These are phyloP conservation scores for Bucorvus abyssinicus DNA, from an alignment of 2,797 vertebrate genomes.

Conservation along the genomic window DNA sequence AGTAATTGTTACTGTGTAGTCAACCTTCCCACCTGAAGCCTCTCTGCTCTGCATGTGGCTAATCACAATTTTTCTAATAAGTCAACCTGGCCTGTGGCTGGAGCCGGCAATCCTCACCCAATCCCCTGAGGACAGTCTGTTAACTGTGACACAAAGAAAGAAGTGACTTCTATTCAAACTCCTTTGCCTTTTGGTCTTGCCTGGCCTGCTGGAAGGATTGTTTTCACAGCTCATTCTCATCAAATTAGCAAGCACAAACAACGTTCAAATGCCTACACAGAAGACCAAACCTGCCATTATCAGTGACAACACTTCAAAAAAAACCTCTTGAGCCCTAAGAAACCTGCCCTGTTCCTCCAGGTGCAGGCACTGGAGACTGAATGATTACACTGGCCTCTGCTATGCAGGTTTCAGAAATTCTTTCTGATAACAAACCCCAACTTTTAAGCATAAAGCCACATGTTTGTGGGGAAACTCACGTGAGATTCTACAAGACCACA, in stretches of 20 bases:
- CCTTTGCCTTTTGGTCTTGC: not conserved
- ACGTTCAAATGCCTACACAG: not conserved
- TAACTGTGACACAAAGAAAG: not conserved
- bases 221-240: not conserved
- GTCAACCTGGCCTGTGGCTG: not conserved
- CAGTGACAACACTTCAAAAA: not conserved
- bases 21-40: not conserved
- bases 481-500: not conserved
- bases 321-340: not conserved
- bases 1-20: not conserved
- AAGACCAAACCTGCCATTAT: not conserved
- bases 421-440: not conserved
- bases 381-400: not conserved
- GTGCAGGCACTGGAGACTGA: rapidly evolving
- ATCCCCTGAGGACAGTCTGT: not conserved
- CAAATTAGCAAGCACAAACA: not conserved
- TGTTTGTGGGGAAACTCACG: too few relatives aligned
- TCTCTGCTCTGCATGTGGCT: not conserved
- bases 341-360: not conserved
- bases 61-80: not conserved
- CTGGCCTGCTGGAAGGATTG: not conserved
- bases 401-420: not conserved
- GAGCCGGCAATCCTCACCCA: not conserved
- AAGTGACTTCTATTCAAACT: not conserved
- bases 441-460: not conserved